Conservation (phyloP, 2,113 vertebrate species). For the Myiopsitta monachus region DNA sequence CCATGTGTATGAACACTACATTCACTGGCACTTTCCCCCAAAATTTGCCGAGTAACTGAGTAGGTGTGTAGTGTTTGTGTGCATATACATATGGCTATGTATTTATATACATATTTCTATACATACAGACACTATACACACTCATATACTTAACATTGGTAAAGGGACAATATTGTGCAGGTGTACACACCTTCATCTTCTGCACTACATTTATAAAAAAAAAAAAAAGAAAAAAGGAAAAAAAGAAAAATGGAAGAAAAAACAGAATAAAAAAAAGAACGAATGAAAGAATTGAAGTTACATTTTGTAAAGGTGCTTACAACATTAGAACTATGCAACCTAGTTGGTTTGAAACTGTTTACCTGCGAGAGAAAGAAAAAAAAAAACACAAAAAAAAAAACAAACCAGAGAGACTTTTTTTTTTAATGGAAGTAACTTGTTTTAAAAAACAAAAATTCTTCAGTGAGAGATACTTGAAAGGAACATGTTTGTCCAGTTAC, state of each 20-base stretch:
- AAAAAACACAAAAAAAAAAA: slow-evolving; percentile 58
- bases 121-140: slow-evolving; percentile 20
- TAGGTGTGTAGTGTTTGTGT: slow-evolving; percentile 57
- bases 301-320: slow-evolving; percentile 88
- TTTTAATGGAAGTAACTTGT: slow-evolving; percentile 81
- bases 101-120: slow-evolving; percentile 14
- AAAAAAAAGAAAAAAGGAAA: not conserved
- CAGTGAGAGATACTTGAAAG: slow-evolving; percentile 98
- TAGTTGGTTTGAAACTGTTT: slow-evolving; percentile 91
- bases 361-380: slow-evolving; percentile 81
- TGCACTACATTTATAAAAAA: slow-evolving; percentile 72
- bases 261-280: slow-evolving; percentile 52
- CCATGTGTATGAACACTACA: slow-evolving; percentile 71
- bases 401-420: slow-evolving; percentile 77
- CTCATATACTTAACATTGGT: slow-evolving; percentile 13
- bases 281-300: slow-evolving; percentile 81
- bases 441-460: slow-evolving; percentile 79
- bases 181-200: slow-evolving; percentile 76
- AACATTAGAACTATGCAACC: slow-evolving; percentile 98
- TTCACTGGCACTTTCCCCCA: slow-evolving; percentile 58
- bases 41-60: slow-evolving; percentile 55
- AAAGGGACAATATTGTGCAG: slow-evolving; percentile 65
- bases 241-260: slow-evolving; percentile 60
- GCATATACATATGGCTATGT: slow-evolving; percentile 26
- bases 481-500: slow-evolving; percentile 95